Conservation (phyloP, 2,888 invertebrate genomes). For the Iselma pallidipennis region DNA sequence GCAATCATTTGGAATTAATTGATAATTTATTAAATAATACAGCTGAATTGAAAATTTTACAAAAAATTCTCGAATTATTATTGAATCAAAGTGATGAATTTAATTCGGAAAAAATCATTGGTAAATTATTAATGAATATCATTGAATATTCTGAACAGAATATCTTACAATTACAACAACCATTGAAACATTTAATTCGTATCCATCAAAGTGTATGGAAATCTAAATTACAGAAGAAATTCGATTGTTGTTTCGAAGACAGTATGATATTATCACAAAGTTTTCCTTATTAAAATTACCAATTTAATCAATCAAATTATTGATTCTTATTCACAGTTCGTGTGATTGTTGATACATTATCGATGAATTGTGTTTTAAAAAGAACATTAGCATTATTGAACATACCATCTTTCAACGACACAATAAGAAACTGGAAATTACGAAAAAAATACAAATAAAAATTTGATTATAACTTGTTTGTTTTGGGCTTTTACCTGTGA, state of each 20-base stretch:
- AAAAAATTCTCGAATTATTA: slow-evolving; percentile 14
- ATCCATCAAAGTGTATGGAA: slow-evolving; percentile 13
- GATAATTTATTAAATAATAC: slow-evolving; percentile 8
- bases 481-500: slow-evolving; percentile 71
- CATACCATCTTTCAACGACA: slow-evolving; percentile 98
- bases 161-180: slow-evolving; percentile 14
- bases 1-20: slow-evolving; percentile 9
- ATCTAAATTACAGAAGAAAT: slow-evolving; percentile 12
- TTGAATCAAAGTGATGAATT: slow-evolving; percentile 12
- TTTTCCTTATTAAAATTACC: background rate
- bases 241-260: slow-evolving; percentile 13
- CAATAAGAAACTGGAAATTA: slow-evolving; percentile 99
- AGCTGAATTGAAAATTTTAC: slow-evolving; percentile 12
- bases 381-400: slow-evolving; percentile 98
- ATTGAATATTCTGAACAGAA: slow-evolving; percentile 11
- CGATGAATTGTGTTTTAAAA: slow-evolving; percentile 91
- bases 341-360: slow-evolving; percentile 90
- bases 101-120: slow-evolving; percentile 8
- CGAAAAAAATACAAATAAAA: slow-evolving; percentile 51
- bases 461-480: background rate
- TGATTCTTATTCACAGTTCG: slow-evolving; percentile 58
- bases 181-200: slow-evolving; percentile 11
- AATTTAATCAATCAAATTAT: too few relatives aligned
- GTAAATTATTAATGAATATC: slow-evolving; percentile 15
- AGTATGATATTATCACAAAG: slow-evolving; percentile 14